phyloP scores from a whole-genome alignment of 2,113 vertebrate genomes.

The Crotalus helleri region DNA sequence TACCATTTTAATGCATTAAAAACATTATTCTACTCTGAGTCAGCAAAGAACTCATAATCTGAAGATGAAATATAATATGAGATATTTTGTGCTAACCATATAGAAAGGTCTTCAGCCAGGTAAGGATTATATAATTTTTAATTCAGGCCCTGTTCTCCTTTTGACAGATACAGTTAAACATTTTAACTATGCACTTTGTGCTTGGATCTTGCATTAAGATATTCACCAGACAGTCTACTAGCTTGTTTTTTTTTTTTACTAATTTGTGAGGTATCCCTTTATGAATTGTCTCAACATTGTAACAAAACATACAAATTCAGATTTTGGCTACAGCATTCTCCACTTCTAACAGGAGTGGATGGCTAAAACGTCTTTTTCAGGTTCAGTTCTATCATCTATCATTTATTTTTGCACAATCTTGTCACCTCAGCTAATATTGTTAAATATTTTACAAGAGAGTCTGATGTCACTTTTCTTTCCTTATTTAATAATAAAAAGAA shows the following conservation, averaged over 20 bases:
- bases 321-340: not conserved
- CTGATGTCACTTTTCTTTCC: not conserved
- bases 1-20: not conserved
- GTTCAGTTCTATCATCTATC: not conserved
- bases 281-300: not conserved
- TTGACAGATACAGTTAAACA: not conserved
- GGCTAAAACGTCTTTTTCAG: not conserved
- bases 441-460: not conserved
- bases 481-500: not conserved
- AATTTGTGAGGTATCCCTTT: not conserved
- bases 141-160: not conserved
- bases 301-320: not conserved
- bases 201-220: not conserved
- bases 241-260: not conserved
- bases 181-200: not conserved
- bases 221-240: not conserved
- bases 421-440: not conserved
- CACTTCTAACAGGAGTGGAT: not conserved
- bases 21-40: not conserved
- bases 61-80: not conserved
- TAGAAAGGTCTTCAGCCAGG: not conserved
- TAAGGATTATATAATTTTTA: not conserved
- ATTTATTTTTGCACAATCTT: not conserved
- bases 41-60: not conserved
- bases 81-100: not conserved